Conservation (phyloP, 2,888 invertebrate genomes). For the Holacanthella duospinosa region DNA sequence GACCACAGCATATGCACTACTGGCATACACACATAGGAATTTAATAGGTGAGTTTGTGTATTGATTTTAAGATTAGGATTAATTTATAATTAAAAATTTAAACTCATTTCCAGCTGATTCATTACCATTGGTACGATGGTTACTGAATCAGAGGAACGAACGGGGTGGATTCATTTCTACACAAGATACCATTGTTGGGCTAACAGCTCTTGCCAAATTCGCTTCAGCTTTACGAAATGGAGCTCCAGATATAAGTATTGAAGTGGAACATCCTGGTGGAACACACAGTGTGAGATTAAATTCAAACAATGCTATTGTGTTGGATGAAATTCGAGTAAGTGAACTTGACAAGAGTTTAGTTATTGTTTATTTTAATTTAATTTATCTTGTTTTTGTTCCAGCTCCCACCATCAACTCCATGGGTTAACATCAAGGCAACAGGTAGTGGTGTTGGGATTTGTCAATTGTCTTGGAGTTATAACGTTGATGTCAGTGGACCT, state of each 20-base stretch:
- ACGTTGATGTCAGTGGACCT: slow-evolving; percentile 74
- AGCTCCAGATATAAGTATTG: slow-evolving; percentile 46
- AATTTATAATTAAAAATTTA: background rate
- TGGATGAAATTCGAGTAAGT: slow-evolving; percentile 65
- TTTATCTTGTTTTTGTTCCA: slow-evolving; percentile 38
- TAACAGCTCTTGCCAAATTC: slow-evolving; percentile 63
- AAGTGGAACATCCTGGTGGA: slow-evolving; percentile 48
- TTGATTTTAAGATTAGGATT: background rate
- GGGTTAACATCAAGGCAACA: slow-evolving; percentile 61
- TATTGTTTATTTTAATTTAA: too few species aligned
- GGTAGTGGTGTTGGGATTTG: slow-evolving; percentile 70
- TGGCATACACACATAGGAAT: slow-evolving; percentile 52
- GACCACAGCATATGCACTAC: slow-evolving; percentile 76
- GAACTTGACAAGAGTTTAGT: too few species aligned
- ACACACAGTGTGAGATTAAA: slow-evolving; percentile 50
- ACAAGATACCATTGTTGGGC: slow-evolving; percentile 45
- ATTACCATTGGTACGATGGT: slow-evolving; percentile 60
- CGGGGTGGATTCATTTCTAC: slow-evolving; percentile 62
- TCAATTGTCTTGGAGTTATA: slow-evolving; percentile 68
- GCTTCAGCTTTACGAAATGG: slow-evolving; percentile 55
- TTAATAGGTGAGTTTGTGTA: slow-evolving; percentile 40
- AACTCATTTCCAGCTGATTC: slow-evolving; percentile 38
- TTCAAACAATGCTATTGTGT: slow-evolving; percentile 64
- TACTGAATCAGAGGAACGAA: slow-evolving; percentile 57
- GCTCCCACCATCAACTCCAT: slow-evolving; percentile 49